Conservation (phyloP, 2,113 vertebrate genomes). For the Cricetomys ansorgei region DNA sequence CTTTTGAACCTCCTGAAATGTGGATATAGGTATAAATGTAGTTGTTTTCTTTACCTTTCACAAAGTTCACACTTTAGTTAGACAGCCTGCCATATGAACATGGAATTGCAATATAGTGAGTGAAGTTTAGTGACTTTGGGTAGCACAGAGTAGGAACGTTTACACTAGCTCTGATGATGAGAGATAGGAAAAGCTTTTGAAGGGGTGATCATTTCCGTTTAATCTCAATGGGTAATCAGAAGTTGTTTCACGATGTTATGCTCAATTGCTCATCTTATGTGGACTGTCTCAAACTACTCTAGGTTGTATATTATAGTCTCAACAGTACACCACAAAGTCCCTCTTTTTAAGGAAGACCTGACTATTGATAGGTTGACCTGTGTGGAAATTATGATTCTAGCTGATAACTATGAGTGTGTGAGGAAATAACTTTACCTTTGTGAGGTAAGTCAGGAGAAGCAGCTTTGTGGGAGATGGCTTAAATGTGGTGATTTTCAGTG, state of each 20-base stretch:
- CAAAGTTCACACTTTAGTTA: background rate
- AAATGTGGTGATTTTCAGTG: background rate
- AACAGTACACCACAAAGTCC: background rate
- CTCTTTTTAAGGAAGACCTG: background rate
- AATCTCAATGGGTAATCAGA: slow-evolving; percentile 5
- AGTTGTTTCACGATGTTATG: background rate
- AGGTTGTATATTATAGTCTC: background rate
- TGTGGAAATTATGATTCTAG: background rate
- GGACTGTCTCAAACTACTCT: background rate
- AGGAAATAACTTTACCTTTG: background rate
- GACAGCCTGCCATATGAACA: background rate
- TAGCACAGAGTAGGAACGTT: background rate
- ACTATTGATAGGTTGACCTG: background rate
- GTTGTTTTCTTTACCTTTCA: background rate
- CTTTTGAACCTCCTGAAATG: background rate
- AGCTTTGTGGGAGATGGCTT: background rate
- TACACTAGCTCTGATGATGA: background rate
- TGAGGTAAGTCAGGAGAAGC: background rate
- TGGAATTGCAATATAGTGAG: background rate
- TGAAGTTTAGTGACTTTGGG: background rate
- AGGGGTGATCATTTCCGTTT: background rate
- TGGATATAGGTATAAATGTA: background rate
- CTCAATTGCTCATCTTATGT: background rate
- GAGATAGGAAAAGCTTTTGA: background rate
- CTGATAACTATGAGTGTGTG: background rate